Evolutionary conservation across 2,113 vertebrate species (phyloP), one percentile per base, ranked within the genome.

Genomic region (Urocynchramus pylzowi): DNA sequence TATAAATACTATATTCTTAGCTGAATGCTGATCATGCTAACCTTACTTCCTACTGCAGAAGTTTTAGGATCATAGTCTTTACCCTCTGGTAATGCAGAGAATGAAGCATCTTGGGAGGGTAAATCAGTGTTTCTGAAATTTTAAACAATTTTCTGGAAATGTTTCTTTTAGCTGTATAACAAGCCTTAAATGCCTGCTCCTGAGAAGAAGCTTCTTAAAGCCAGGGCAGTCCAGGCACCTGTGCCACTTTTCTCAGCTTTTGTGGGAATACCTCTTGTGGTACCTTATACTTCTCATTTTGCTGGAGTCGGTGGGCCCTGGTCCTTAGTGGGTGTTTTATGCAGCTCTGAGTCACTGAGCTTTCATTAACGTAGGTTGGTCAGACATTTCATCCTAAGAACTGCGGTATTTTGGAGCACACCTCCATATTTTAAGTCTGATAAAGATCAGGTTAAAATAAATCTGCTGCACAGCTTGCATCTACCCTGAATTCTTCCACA

Each of bases 211-310:
- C 24, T 56, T n/a, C 21, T 54, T 35, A 82, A 77, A 78, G 9
- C 18, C 35, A n/a, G 33, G 13, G 16, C 21, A 30, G 16, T 17
- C 30, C 27, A 68, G 44, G 35, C n/a, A 42, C 6, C 9, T 39
- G 61, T 15, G 7, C 7, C 10, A 3, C 26, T 69, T 47, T 27
- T 45, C 21, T 39, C 41, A 17, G 57, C 10, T 80, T 85, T 63
- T 37, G 18, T 12, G 37, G 23, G 44, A 69, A 10, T 10, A 16
- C 10, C 35, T 39, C 57, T 24, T 56, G 11, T 33, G 23, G 12
- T 45, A 20, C 47, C 44, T 60, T 6, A 0, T 23, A 9, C 16
- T 39, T 41, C 30, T 65, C 3, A 0, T 28, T 84, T 57, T 82
- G 31, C 30, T 53, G 52, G 24, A 56, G n/a, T 31, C 6, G 6